Percentiles rank a stretch among this genome's conserved stretches.
These are phyloP conservation scores for Tipula unca DNA, from an alignment of 2,888 invertebrate species.

Conservation along the genomic window DNA sequence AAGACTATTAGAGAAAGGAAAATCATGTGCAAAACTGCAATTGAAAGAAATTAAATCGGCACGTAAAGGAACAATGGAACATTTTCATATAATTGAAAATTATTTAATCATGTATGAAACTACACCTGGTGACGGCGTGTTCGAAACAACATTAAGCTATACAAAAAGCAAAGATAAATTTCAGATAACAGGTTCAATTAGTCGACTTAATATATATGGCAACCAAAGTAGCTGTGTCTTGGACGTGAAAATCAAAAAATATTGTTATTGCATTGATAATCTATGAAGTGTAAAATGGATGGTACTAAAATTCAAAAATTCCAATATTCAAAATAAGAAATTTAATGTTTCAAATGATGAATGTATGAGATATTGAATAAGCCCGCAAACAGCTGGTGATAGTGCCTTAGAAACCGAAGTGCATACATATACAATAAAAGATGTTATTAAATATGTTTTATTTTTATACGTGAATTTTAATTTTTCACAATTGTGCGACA, in stretches of 20 bases:
- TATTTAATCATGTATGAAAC: conserved; percentile 56
- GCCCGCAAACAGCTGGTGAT: background rate
- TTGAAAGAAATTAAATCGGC: conserved; percentile 49
- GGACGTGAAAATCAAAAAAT: conserved; percentile 47
- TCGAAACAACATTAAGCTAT: conserved; percentile 60
- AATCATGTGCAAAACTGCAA: conserved; percentile 45
- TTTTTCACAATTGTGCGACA: background rate
- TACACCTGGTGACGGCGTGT: conserved; percentile 57
- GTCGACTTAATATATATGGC: conserved; percentile 48
- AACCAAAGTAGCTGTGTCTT: conserved; percentile 47
- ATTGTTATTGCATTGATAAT: conserved; percentile 45
- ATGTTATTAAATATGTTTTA: no score
- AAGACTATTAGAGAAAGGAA: background rate
- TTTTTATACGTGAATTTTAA: background rate
- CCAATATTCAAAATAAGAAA: no score
- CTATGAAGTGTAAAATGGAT: background rate
- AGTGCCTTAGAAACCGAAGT: background rate
- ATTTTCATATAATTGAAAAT: background rate
- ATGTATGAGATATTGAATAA: background rate
- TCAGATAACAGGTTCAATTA: conserved; percentile 50
- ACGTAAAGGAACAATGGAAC: conserved; percentile 34
- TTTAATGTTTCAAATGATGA: background rate
- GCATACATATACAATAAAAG: background rate
- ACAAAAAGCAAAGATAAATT: conserved; percentile 36
- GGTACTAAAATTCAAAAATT: background rate